Percentiles rank a stretch among this genome's conserved stretches.
Evolutionary conservation across 1,140 invertebrate species (phyloP).

Genomic region (Plectus sambesii): DNA sequence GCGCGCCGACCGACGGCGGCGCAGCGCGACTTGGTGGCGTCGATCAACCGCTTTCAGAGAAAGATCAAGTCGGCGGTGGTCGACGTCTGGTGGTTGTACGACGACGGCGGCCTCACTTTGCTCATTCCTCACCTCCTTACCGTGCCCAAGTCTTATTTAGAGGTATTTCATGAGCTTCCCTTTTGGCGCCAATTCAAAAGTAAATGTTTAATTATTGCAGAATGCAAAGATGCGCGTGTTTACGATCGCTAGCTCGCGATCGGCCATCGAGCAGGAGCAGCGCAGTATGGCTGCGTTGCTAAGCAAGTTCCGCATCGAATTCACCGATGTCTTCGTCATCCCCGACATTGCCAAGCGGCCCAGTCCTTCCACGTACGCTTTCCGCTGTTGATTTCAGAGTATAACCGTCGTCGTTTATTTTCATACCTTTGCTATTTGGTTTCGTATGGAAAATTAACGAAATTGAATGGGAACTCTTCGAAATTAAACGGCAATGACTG

Average conservation of each 20-base stretch:
- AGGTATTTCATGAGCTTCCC: too few species aligned
- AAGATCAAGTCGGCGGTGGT: constrained; percentile 57
- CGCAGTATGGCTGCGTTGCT: constrained; percentile 86
- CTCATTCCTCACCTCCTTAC: constrained; percentile 73
- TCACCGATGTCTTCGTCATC: constrained; percentile 76
- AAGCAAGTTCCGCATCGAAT: constrained; percentile 90
- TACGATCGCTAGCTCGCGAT: constrained; percentile 78
- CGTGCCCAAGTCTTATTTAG: constrained; percentile 49
- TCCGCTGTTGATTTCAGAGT: too few species aligned
- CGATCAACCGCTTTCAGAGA: constrained; percentile 47
- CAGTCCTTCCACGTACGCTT: constrained; percentile 48
- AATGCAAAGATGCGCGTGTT: constrained; percentile 77
- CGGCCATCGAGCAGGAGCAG: constrained; percentile 73
- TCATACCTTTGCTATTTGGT: too few species aligned
- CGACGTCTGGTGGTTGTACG: constrained; percentile 90
- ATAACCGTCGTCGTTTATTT: too few species aligned
- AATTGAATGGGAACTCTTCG: too few species aligned
- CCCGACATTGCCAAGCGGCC: constrained; percentile 59
- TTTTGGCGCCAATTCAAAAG: too few species aligned
- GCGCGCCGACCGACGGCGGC: constrained; percentile 32
- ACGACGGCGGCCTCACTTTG: constrained; percentile 72
- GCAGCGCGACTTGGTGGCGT: constrained; percentile 37
- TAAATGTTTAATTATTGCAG: too few species aligned
- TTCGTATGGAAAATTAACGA: too few species aligned
- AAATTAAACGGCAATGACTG: too few species aligned